Conservation (phyloP, 2,113 vertebrate species). For the Saccopteryx bilineata region DNA sequence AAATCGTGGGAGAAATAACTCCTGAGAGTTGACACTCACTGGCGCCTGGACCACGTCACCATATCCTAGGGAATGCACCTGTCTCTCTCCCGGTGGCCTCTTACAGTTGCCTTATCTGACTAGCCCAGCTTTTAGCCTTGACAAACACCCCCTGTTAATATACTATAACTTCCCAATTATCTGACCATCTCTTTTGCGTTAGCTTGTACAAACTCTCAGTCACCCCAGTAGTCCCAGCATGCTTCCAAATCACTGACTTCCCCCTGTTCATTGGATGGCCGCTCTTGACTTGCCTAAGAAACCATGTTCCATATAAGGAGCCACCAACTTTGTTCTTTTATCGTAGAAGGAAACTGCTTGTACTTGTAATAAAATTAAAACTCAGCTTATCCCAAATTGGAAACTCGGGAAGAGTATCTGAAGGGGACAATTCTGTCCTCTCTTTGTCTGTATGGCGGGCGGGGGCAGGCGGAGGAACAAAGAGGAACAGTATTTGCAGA, state of each 20-base stretch:
- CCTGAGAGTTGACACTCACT: background rate
- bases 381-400: background rate
- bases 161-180: background rate
- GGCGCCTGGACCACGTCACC: background rate
- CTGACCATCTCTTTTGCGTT: conserved; percentile 23
- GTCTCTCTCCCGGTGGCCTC: background rate
- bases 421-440: background rate
- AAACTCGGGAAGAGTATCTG: background rate
- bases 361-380: background rate
- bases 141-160: background rate
- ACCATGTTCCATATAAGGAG: background rate
- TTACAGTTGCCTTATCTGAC: background rate
- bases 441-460: background rate
- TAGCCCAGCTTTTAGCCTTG: background rate
- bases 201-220: background rate
- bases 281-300: background rate
- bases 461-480: background rate
- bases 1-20: background rate
- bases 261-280: background rate
- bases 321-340: background rate
- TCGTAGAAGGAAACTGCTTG: background rate
- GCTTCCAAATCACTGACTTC: background rate
- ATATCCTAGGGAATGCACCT: background rate
- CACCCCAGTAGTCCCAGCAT: background rate
- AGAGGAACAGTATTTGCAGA: background rate